These are phyloP conservation scores for Sebastes variabilis DNA, from an alignment of 2,797 vertebrate genomes.

Conservation along the genomic window DNA sequence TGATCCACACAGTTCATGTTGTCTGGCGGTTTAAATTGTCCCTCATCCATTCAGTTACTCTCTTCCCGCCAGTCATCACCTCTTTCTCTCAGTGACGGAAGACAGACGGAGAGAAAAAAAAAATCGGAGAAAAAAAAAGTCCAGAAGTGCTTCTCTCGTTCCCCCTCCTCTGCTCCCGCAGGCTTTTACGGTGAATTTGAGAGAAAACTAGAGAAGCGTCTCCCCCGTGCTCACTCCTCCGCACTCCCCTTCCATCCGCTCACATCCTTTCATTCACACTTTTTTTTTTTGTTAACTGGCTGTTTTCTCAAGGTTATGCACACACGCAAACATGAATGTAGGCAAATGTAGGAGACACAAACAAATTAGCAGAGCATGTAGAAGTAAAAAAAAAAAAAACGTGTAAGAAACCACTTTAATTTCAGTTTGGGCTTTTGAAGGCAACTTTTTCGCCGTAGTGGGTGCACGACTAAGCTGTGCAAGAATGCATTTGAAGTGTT, in stretches of 20 bases:
- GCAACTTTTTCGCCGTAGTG: background rate
- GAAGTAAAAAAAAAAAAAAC: background rate
- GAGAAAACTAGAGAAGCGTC: constrained; percentile 75
- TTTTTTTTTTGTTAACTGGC: constrained; percentile 14
- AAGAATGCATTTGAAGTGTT: background rate
- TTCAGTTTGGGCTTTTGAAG: background rate
- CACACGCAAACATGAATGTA: background rate
- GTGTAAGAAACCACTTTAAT: background rate
- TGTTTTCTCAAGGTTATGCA: constrained; percentile 22
- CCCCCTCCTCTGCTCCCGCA: constrained; percentile 81
- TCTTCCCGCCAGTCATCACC: constrained; percentile 14
- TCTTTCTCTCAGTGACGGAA: constrained; percentile 20
- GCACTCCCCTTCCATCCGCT: constrained; percentile 48
- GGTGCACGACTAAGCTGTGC: background rate
- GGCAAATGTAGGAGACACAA: background rate
- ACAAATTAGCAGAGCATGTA: background rate
- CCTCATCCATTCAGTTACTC: constrained; percentile 15
- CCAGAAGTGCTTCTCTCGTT: constrained; percentile 68
- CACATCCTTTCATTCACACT: constrained; percentile 58
- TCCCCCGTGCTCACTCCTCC: constrained; percentile 69
- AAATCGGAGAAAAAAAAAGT: constrained; percentile 71
- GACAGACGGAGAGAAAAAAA: constrained; percentile 22
- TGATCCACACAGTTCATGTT: background rate
- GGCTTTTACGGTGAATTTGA: constrained; percentile 62
- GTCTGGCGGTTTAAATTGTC: background rate